Base-by-base conservation (phyloP, 2,113 vertebrate genomes). In the Eudorcas thomsonii region DNA sequence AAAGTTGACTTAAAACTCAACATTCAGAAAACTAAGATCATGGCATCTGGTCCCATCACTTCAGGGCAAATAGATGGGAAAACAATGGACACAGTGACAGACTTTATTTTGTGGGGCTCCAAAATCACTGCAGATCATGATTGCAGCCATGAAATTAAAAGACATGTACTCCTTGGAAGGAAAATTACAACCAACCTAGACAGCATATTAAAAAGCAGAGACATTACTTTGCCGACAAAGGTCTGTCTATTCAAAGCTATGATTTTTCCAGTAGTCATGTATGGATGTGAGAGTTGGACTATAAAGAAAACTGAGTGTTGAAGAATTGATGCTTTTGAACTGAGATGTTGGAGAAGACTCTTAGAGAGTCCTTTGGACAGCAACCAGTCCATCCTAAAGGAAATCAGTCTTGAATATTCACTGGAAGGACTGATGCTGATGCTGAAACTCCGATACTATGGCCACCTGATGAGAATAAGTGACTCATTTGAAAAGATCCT, bases 281-380 rank as follows among this genome's bases (percentile, higher is more conserved):
- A 36, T 36, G 64, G 33, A 67, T 67, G 64, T 67, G 33, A 67
- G 33, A 36, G 33, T 21, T 36, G 64, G 8, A 67, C 33, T 67
- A 11, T 21, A 21, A 67, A 67, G 33, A 36, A 67, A 67, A 5
- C 33, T 36, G 64, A 67, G 33, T 0, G 0, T 16, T 36, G 17
- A 71, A 36, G 64, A 36, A 71, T 36, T 71, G 64, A 10, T 36
- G 33, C n/a, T 71, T 36, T 36, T 71, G 17, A 71, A 71, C 9
- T 71, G 17, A 11, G 9, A 8, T 71, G 17, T 21, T 36, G 64
- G 64, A 71, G n/a, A 71, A 71, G 64, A 71, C 64, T 71, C 17
- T 62, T 33, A 45, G 17, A 71, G 64, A 36, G 4, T 71, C n/a
- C 64, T 10, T 71, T 71, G n/a, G n/a, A 71, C 64, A 36, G 33